These are phyloP conservation scores for Microcebus griseorufus DNA, from an alignment of 2,113 vertebrate genomes.

Conservation along the genomic window DNA sequence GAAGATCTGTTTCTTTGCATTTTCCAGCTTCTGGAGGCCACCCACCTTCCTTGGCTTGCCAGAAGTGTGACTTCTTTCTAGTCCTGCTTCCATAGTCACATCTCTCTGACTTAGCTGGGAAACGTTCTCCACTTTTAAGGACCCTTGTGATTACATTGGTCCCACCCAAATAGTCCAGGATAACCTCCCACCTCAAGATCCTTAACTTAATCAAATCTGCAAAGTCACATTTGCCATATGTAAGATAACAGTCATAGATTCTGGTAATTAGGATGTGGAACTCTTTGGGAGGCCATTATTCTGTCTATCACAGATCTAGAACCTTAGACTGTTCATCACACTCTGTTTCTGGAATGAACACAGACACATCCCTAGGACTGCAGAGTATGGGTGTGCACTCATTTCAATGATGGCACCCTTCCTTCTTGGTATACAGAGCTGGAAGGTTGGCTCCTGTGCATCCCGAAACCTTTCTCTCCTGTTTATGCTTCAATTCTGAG, in stretches of 20 bases:
- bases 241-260: not conserved
- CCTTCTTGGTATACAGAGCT: not conserved
- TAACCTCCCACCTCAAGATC: not conserved
- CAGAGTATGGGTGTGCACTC: not conserved
- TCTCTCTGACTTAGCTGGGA: not conserved
- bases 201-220: not conserved
- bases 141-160: not conserved
- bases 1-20: not conserved
- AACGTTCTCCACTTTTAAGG: not conserved
- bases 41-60: not conserved
- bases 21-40: not conserved
- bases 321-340: not conserved
- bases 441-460: not conserved
- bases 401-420: not conserved
- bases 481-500: not conserved
- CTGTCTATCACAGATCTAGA: not conserved
- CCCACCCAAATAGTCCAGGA: not conserved
- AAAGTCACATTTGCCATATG: not conserved
- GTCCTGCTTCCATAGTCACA: not conserved
- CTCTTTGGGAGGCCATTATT: not conserved
- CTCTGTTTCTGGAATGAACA: not conserved
- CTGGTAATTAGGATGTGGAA: not conserved
- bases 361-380: not conserved
- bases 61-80: not conserved
- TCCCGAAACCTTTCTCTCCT: not conserved